These are phyloP conservation scores for Microcebus murinus DNA, from an alignment of 2,113 vertebrate species.

Conservation along the genomic window DNA sequence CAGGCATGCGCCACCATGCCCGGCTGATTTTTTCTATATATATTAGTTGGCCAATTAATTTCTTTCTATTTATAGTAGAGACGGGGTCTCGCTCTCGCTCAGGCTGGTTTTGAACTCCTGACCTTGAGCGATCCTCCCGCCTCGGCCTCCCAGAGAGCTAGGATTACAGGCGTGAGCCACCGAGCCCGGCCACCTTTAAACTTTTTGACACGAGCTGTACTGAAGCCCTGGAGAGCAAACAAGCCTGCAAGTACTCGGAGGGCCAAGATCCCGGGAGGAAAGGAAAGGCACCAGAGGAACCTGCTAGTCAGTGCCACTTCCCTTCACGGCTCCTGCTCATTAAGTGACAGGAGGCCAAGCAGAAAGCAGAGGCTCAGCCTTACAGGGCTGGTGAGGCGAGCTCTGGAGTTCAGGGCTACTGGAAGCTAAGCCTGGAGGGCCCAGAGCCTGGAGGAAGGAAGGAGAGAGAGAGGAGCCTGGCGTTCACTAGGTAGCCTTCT, in stretches of 20 bases:
- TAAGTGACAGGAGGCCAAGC: not conserved
- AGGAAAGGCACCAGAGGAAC: not conserved
- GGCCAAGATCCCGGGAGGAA: too few relatives aligned
- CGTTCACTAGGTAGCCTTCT: not conserved
- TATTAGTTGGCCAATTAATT: too few relatives aligned
- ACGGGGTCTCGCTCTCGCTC: too few relatives aligned
- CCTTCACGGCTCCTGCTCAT: not conserved
- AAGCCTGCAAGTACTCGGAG: not conserved
- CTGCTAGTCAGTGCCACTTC: accelerated
- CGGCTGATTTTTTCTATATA: too few relatives aligned
- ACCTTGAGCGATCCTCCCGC: too few relatives aligned
- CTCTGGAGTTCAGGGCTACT: not conserved
- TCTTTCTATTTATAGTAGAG: too few relatives aligned
- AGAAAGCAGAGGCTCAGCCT: not conserved
- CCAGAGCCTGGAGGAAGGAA: not conserved
- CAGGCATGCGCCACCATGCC: too few relatives aligned
- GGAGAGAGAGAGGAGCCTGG: not conserved
- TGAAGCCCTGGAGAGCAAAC: not conserved
- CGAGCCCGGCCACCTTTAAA: not conserved
- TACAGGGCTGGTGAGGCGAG: not conserved
- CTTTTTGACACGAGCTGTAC: not conserved
- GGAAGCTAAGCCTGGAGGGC: not conserved
- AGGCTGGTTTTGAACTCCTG: too few relatives aligned
- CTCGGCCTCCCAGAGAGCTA: too few relatives aligned
- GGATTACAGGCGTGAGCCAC: too few relatives aligned